Percentiles rank a stretch among this genome's conserved stretches.
Evolutionary conservation across 2,113 vertebrate genomes (phyloP).

Genomic region (Toxostoma redivivum): DNA sequence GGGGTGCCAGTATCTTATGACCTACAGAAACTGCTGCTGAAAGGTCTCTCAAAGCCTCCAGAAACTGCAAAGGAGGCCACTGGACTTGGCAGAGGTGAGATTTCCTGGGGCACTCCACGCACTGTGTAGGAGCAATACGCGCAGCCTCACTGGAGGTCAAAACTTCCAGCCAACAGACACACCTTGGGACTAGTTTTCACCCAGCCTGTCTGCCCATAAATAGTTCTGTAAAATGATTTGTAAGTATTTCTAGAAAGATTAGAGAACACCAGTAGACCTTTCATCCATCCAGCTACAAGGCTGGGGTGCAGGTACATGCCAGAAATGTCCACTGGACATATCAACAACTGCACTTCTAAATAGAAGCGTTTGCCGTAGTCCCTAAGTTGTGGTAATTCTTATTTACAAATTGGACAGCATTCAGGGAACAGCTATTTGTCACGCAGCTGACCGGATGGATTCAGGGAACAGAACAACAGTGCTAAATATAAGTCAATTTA

Average conservation of each 20-base stretch:
- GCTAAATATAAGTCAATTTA: slow-evolving; percentile 51
- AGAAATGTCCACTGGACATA: accelerated
- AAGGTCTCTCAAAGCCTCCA: not conserved
- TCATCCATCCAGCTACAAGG: not conserved
- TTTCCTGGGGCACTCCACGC: not conserved
- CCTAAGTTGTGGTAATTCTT: not conserved
- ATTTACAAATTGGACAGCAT: not conserved
- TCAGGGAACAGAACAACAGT: slow-evolving; percentile 29
- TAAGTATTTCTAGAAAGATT: not conserved
- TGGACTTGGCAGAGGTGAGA: not conserved
- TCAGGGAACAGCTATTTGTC: slow-evolving; percentile 36
- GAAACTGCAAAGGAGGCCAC: not conserved
- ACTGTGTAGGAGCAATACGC: accelerated
- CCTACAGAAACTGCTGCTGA: not conserved
- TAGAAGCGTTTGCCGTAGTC: not conserved
- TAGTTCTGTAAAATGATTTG: not conserved
- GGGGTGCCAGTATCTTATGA: accelerated
- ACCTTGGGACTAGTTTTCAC: not conserved
- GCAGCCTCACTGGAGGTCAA: not conserved
- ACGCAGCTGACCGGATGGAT: slow-evolving; percentile 23
- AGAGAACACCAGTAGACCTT: not conserved
- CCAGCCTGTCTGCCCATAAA: not conserved
- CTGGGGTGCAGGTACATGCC: not conserved
- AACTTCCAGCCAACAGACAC: not conserved
- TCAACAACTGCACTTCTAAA: not conserved